Percentiles rank a stretch among this genome's conserved stretches.
Evolutionary conservation across 2,888 invertebrate species (phyloP).

Genomic region (Platynereis dumerilii): DNA sequence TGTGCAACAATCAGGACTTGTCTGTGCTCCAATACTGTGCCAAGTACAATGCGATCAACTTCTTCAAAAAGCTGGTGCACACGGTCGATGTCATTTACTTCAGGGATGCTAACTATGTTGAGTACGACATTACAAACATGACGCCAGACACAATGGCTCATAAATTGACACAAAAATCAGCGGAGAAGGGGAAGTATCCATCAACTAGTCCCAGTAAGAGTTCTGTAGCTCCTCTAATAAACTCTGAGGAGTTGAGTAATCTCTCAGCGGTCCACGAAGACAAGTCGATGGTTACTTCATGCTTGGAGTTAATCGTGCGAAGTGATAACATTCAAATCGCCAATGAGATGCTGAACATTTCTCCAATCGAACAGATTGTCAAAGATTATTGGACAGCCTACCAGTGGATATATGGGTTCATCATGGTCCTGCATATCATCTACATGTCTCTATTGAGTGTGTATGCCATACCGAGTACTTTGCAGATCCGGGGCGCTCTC

Average conservation of each 20-base stretch:
- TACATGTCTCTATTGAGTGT: conserved; percentile 54
- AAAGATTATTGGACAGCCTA: conserved; percentile 50
- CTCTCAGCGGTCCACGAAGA: too few species aligned
- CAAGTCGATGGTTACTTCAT: conserved; percentile 34
- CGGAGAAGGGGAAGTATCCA: neutral
- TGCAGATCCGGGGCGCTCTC: too few species aligned
- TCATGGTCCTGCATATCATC: conserved; percentile 52
- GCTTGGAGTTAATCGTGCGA: conserved; percentile 51
- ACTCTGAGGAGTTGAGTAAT: too few species aligned
- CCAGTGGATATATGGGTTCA: conserved; percentile 48
- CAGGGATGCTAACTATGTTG: conserved; percentile 21
- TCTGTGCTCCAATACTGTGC: conserved; percentile 50
- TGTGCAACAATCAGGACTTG: conserved; percentile 45
- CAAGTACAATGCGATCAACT: conserved; percentile 44
- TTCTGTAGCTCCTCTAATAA: too few species aligned
- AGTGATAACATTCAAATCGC: conserved; percentile 44
- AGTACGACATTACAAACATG: conserved; percentile 50
- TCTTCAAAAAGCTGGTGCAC: conserved; percentile 47
- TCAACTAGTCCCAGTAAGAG: too few species aligned
- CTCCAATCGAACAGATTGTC: conserved; percentile 51
- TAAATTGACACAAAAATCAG: neutral
- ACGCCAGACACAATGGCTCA: conserved; percentile 31
- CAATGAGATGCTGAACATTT: conserved; percentile 50
- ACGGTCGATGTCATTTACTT: conserved; percentile 48
- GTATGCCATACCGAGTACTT: conserved; percentile 21